Percentiles rank a stretch among this genome's conserved stretches.
These are phyloP conservation scores for Gymnoscelis rufifasciata DNA, from an alignment of 2,888 invertebrate genomes.

Conservation along the genomic window DNA sequence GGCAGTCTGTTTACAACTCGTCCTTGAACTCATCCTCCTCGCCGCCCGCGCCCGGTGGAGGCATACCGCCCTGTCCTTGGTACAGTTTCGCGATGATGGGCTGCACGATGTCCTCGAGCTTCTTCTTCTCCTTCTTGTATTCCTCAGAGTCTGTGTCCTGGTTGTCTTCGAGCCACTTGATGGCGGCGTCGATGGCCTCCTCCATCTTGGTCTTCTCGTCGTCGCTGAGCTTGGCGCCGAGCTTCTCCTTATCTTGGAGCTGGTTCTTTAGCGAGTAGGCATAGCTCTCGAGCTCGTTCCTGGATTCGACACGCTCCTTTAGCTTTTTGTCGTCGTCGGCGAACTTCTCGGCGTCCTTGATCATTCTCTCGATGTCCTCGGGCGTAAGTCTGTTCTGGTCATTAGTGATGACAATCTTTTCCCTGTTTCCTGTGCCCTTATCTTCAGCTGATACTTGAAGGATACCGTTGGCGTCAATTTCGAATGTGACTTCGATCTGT, in stretches of 20 bases:
- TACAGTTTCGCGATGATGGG: slow-evolving; percentile 98
- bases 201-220: slow-evolving; percentile 97
- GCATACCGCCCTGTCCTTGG: slow-evolving; percentile 89
- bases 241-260: slow-evolving; percentile 96
- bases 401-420: slow-evolving; percentile 99
- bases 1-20: slow-evolving; percentile 83
- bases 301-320: slow-evolving; percentile 96
- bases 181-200: slow-evolving; percentile 96
- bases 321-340: slow-evolving; percentile 99
- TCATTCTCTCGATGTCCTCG: slow-evolving; percentile 99
- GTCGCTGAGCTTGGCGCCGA: slow-evolving; percentile 92
- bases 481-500: slow-evolving; percentile 96
- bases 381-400: slow-evolving; percentile 98
- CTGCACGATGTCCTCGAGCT: slow-evolving; percentile 95
- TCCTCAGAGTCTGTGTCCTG: slow-evolving; percentile 95
- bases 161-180: slow-evolving; percentile 98
- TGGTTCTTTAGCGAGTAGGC: slow-evolving; percentile 99
- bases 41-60: slow-evolving; percentile 86
- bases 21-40: slow-evolving; percentile 89
- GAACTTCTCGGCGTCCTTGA: slow-evolving; percentile 99
- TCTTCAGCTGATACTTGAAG: slow-evolving; percentile 98
- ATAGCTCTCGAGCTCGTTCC: slow-evolving; percentile 98
- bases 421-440: slow-evolving; percentile 98
- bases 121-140: slow-evolving; percentile 96
- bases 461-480: slow-evolving; percentile 96